Evolutionary conservation across 2,797 vertebrate genomes (phyloP).

Genomic region (Aeoliscus strigatus): DNA sequence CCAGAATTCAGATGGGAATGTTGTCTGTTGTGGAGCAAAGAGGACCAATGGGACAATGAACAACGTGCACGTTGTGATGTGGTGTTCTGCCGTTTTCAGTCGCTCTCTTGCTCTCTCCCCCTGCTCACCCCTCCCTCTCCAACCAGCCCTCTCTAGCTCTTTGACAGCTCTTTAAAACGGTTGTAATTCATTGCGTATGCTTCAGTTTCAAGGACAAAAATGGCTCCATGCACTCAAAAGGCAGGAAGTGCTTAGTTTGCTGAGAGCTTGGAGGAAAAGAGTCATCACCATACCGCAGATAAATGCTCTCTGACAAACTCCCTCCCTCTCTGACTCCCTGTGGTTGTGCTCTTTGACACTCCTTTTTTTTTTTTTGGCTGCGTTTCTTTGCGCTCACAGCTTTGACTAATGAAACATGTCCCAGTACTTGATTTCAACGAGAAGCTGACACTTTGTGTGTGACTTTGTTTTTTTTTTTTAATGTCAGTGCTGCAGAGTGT

Average conservation of each 20-base stretch:
- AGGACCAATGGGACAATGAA: no score
- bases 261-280: conserved; percentile 63
- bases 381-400: conserved; percentile 27
- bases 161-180: conserved; percentile 51
- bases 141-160: conserved; percentile 44
- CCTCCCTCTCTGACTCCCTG: conserved; percentile 49
- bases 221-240: conserved; percentile 51
- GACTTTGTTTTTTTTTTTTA: no score
- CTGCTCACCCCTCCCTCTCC: conserved; percentile 35
- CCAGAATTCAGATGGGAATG: no score
- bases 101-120: conserved; percentile 21
- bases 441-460: conserved; percentile 8
- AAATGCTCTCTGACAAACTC: conserved; percentile 62
- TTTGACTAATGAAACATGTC: conserved; percentile 27
- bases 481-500: no score
- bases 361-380: neutral
- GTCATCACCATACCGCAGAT: conserved; percentile 71
- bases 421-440: conserved; percentile 12
- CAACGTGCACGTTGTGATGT: no score
- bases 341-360: conserved; percentile 25
- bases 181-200: conserved; percentile 57
- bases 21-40: no score
- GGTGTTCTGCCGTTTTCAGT: conserved; percentile 36
- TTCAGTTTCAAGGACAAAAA: conserved; percentile 59
- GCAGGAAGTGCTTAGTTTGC: conserved; percentile 68